Percentiles rank a stretch among this genome's conserved stretches.
These are phyloP conservation scores for Entomyzon cyanotis DNA, from an alignment of 2,113 vertebrate genomes.

Conservation along the genomic window DNA sequence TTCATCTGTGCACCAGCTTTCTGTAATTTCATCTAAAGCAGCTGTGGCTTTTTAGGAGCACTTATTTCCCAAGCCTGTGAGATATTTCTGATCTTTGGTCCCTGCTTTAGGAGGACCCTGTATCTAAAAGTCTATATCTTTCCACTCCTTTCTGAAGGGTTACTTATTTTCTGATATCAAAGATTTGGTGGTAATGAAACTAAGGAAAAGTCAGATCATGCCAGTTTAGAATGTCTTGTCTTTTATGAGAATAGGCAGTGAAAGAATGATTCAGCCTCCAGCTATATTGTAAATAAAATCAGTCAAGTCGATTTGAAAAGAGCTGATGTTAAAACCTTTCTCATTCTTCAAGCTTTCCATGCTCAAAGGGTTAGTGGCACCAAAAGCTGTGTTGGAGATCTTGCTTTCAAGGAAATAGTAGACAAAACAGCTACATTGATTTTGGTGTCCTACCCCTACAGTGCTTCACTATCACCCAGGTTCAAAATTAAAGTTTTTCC, in stretches of 20 bases:
- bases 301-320: neutral
- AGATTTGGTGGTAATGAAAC: neutral
- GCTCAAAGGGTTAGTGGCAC: neutral
- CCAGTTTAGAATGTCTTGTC: neutral
- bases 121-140: neutral
- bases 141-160: neutral
- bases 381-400: neutral
- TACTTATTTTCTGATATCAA: neutral
- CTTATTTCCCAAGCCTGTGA: constrained; percentile 3
- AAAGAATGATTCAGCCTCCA: neutral
- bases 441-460: neutral
- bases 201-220: neutral
- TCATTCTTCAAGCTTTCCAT: neutral
- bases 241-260: neutral
- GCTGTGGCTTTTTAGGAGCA: neutral
- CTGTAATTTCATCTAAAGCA: constrained; percentile 40
- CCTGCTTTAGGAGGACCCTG: neutral
- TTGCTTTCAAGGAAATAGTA: neutral
- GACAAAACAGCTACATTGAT: neutral
- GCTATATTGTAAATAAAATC: neutral
- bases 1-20: constrained; percentile 12
- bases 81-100: constrained; percentile 21
- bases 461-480: neutral
- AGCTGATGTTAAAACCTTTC: neutral
- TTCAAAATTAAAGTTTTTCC: neutral